phyloP scores from a whole-genome alignment of 30 jellyfish, hydroid and myxozoan species.

The Cassiopea xamachana region DNA sequence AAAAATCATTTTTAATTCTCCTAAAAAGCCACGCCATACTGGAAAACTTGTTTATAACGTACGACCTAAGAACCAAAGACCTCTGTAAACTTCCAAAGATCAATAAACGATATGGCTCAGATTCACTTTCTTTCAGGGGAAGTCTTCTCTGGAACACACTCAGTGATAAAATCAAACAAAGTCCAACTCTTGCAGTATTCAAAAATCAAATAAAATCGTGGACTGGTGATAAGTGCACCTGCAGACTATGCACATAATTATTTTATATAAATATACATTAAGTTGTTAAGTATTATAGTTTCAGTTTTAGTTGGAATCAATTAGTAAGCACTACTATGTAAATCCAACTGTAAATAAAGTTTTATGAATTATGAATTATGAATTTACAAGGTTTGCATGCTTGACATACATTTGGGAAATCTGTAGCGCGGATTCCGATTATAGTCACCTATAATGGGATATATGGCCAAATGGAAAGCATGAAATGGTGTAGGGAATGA shows the following conservation, averaged over 20 bases:
- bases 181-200: constrained; percentile 39
- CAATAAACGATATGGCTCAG: constrained; percentile 13
- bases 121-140: constrained; percentile 31
- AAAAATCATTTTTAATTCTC: no score
- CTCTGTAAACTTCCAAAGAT: constrained; percentile 40
- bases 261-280: background rate
- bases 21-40: no score
- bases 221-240: constrained; percentile 53
- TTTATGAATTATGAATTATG: no score
- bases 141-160: constrained; percentile 24
- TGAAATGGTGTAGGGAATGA: no score
- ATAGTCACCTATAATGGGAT: no score
- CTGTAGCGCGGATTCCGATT: no score
- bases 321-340: background rate
- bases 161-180: constrained; percentile 16
- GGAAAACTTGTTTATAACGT: background rate
- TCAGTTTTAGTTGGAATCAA: constrained; percentile 8
- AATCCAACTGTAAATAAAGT: constrained; percentile 12
- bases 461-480: no score
- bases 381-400: no score
- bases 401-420: no score
- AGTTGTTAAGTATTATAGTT: background rate
- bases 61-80: constrained; percentile 31
- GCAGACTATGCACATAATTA: background rate
- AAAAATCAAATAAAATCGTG: constrained; percentile 39